Evolutionary conservation across 2,888 invertebrate species (phyloP).

Genomic region (Pelosia muscerda): DNA sequence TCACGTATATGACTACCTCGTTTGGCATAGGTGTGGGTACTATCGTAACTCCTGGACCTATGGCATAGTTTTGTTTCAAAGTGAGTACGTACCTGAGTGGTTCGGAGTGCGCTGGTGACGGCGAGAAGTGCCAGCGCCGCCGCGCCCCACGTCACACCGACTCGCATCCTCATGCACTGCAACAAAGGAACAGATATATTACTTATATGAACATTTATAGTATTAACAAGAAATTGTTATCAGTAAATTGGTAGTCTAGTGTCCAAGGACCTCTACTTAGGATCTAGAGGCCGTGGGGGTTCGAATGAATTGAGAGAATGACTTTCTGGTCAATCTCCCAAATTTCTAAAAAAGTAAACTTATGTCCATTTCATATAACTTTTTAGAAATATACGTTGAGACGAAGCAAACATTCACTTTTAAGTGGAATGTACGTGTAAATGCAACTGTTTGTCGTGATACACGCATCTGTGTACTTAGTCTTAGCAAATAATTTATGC

Average conservation of each 20-base stretch:
- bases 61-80: not conserved
- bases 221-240: not conserved
- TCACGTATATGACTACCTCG: not conserved
- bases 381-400: not conserved
- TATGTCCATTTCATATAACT: not conserved
- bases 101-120: conserved; percentile 71
- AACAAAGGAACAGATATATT: conserved; percentile 55
- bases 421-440: not conserved
- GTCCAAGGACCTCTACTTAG: too few relatives aligned
- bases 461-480: not conserved
- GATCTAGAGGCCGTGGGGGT: too few relatives aligned
- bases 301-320: too few relatives aligned
- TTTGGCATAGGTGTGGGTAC: too few relatives aligned
- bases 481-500: not conserved
- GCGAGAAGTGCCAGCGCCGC: conserved; percentile 75
- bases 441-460: not conserved
- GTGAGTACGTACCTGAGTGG: conserved; percentile 69
- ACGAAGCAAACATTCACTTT: not conserved
- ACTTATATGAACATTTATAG: not conserved
- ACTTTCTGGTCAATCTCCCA: too few relatives aligned
- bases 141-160: conserved; percentile 76
- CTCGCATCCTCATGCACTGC: conserved; percentile 78
- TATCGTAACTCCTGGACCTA: too few relatives aligned
- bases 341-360: not conserved
- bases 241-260: too few relatives aligned